phyloP scores from a whole-genome alignment of 2,797 vertebrate genomes.

The Pelodytes ibericus region DNA sequence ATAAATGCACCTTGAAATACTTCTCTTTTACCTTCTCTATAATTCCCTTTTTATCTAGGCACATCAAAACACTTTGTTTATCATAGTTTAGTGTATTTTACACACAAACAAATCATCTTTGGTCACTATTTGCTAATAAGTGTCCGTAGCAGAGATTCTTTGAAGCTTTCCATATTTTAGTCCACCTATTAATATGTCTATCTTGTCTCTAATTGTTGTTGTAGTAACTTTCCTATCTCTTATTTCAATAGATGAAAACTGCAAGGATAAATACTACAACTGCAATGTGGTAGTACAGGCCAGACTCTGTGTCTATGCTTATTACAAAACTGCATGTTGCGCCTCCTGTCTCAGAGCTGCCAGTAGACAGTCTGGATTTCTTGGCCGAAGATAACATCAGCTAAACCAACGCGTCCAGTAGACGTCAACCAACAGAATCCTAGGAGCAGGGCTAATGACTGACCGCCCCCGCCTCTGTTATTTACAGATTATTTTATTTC shows the following conservation, averaged over 20 bases:
- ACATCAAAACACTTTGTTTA: too few species aligned
- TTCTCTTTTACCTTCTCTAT: too few species aligned
- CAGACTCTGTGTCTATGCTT: conserved; percentile 93
- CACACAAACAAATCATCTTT: too few species aligned
- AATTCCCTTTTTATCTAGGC: too few species aligned
- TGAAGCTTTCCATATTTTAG: too few species aligned
- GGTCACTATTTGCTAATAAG: too few species aligned
- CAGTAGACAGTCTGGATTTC: conserved; percentile 72
- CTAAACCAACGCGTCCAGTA: conserved; percentile 2
- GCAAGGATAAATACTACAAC: conserved; percentile 93
- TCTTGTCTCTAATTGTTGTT: too few species aligned
- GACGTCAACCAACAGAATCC: conserved; percentile 13
- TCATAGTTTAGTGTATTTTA: too few species aligned
- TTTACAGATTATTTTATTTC: conserved; percentile 46
- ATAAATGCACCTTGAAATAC: too few species aligned
- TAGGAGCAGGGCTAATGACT: conserved; percentile 39
- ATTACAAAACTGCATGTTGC: conserved; percentile 91
- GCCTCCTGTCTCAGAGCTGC: conserved; percentile 84
- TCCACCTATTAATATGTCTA: too few species aligned
- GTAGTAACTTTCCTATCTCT: too few species aligned
- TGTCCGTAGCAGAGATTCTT: too few species aligned
- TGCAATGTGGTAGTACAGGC: conserved; percentile 97
- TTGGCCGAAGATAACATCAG: conserved; percentile 78
- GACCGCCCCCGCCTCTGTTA: conserved; percentile 37
- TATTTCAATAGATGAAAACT: conserved; percentile 83